Evolutionary conservation across 2,113 vertebrate genomes (phyloP), one percentile per base, ranked within the genome.

Genomic region (Dicerorhinus sumatrensis): DNA sequence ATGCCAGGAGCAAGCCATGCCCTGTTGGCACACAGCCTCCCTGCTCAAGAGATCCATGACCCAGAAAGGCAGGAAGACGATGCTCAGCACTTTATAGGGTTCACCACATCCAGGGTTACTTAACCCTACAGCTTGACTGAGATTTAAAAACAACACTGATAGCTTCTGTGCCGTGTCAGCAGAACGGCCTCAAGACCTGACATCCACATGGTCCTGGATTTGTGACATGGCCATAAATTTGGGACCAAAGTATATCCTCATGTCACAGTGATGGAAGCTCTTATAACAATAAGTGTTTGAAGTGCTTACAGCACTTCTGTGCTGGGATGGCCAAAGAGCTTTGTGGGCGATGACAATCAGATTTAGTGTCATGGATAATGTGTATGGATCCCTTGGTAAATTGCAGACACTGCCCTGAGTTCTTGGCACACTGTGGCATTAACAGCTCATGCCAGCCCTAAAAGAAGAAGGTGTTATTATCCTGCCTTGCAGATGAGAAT

Each of bases 261-360:
- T 5, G 18, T 56, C 46, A 10, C n/a, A 2, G 11, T 7, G 46
- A 51, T 0, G 1, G n/a, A 17, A 31, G 75, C 33, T 4, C n/a
- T 39, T 8, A 18, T 46, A 18, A 12, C 17, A n/a, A 23, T 8
- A 36, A 21, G 27, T 0, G 39, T 46, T 31, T 31, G 25, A 1
- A 0, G 0, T 6, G 16, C 31, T 36, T 3, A 10, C 17, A n/a
- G 21, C 75, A 0, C 7, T 23, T 10, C 8, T 8, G 5, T 7
- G 20, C 46, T 23, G 46, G 23, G 48, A 29, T 12, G 4, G 25
- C 46, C 60, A 14, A 1, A 56, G 17, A 3, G 48, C 62, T 33
- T 42, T 6, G 3, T 0, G 5, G 27, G 33, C 8, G 23, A 6
- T 8, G 88, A 39, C 2, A 0, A 0, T 13, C 42, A 25, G 20